Evolutionary conservation across 2,113 vertebrate species (phyloP), one percentile per base, ranked within the genome.

Genomic region (Polyodon spathula): DNA sequence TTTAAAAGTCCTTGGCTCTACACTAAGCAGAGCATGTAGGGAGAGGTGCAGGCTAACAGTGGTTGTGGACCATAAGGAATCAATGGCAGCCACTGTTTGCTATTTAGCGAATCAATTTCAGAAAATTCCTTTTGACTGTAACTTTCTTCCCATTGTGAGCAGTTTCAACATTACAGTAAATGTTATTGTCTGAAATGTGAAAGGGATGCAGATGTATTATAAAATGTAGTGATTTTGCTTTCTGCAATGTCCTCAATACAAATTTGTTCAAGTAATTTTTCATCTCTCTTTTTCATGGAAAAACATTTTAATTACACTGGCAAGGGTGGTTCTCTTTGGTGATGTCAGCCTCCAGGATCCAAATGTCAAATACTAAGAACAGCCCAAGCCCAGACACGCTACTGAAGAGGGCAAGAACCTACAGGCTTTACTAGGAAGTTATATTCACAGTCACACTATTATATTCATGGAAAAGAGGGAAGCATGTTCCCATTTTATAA

Each of bases 161-260:
- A 27, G 48, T 12, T 50, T 50, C 10, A 14, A 50, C 48, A 6
- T n/a, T 14, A n/a, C 10, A 50, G 12, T n/a, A 4, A 10, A 50
- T 50, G 48, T 50, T 50, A 50, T n/a, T 50, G 10, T 6, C 48
- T 6, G 10, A 50, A n/a, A 50, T n/a, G 4, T 50, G 48, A 50
- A 50, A 50, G 48, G 14, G 48, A 11, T n/a, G 15, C 14, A 50
- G 12, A n/a, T 11, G 48, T 6, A 50, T 6, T n/a, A 14, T 50
- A 11, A 50, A n/a, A n/a, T 6, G 48, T 9, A 50, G 3, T 50
- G 48, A 11, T 12, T 11, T 50, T 50, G 9, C 10, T 11, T 50
- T n/a, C 43, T 44, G 43, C 43, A 50, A n/a, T 50, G 14, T 50
- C 48, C 48, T 50, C 48, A 50, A n/a, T 6, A 50, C 48, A 50